A percentile compares a stretch with the other conserved stretches of the same genome.
Evolutionary conservation across 2,888 invertebrate species (phyloP).

Genomic region (Chymomyza caudatula): DNA sequence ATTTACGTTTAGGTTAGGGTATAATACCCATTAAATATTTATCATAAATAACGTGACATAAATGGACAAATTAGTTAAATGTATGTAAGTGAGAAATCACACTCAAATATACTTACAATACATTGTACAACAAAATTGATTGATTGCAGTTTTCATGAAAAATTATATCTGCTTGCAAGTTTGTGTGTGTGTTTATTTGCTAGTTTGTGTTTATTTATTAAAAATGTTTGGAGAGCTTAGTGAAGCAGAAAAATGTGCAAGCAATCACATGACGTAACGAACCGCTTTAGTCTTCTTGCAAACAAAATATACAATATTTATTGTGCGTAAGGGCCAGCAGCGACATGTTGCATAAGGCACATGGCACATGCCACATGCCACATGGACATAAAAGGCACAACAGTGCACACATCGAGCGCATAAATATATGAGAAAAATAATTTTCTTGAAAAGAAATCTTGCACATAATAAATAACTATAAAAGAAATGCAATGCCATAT

Average conservation of each 20-base stretch:
- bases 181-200: not conserved
- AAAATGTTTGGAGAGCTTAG: not conserved
- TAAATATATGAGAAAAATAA: slow-evolving; percentile 39
- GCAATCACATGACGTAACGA: not conserved
- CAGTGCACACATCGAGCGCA: slow-evolving; percentile 13
- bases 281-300: not conserved
- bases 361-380: not conserved
- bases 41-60: not conserved
- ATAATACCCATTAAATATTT: not conserved
- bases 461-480: slow-evolving; percentile 66
- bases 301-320: slow-evolving; percentile 37
- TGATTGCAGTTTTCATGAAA: not conserved
- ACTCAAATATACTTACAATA: not conserved
- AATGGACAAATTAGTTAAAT: not conserved
- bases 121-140: not conserved
- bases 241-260: not conserved
- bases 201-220: not conserved
- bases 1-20: not conserved
- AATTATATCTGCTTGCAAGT: not conserved
- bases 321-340: slow-evolving; percentile 20
- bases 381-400: slow-evolving; percentile 4
- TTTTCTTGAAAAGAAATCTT: slow-evolving; percentile 47
- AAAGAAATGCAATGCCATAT: slow-evolving; percentile 36
- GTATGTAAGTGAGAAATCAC: not conserved
- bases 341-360: slow-evolving; percentile 6